These are phyloP conservation scores for Tenebrosternarchus preto DNA, from an alignment of 2,113 vertebrate genomes.

Conservation along the genomic window DNA sequence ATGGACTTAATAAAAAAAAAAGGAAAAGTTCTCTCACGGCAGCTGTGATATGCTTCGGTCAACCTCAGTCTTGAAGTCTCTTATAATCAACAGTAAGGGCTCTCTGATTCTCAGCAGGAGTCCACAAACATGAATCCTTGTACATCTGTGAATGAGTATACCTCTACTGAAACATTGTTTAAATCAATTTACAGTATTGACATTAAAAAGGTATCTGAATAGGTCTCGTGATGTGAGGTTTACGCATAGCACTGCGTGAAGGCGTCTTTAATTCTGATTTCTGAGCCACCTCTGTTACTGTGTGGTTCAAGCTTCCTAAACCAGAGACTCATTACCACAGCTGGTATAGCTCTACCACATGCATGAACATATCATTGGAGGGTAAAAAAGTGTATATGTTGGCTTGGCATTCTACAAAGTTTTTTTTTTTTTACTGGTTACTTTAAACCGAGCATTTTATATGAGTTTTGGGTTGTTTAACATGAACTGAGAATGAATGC, in stretches of 20 bases:
- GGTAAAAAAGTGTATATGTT: constrained; percentile 28
- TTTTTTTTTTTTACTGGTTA: constrained; percentile 40
- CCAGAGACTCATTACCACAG: background rate
- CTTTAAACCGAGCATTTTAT: constrained; percentile 45
- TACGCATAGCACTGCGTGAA: background rate
- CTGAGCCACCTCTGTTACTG: background rate
- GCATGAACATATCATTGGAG: background rate
- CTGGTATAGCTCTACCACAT: constrained; percentile 10
- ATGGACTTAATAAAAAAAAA: background rate
- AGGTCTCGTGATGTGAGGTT: background rate
- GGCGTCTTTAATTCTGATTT: background rate
- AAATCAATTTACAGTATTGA: background rate
- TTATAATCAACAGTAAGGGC: background rate
- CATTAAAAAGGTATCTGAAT: background rate
- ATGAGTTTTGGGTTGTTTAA: constrained; percentile 34
- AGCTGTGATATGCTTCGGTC: background rate
- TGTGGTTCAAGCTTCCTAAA: background rate
- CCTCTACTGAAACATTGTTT: constrained; percentile 5
- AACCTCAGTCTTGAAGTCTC: background rate
- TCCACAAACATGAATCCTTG: background rate
- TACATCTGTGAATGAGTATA: background rate
- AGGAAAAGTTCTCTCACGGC: background rate
- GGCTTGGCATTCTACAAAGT: background rate
- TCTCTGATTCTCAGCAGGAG: background rate
- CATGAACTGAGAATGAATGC: constrained; percentile 45